phyloP scores from a whole-genome alignment of 2,797 vertebrate genomes.

The Hipposideros larvatus region DNA sequence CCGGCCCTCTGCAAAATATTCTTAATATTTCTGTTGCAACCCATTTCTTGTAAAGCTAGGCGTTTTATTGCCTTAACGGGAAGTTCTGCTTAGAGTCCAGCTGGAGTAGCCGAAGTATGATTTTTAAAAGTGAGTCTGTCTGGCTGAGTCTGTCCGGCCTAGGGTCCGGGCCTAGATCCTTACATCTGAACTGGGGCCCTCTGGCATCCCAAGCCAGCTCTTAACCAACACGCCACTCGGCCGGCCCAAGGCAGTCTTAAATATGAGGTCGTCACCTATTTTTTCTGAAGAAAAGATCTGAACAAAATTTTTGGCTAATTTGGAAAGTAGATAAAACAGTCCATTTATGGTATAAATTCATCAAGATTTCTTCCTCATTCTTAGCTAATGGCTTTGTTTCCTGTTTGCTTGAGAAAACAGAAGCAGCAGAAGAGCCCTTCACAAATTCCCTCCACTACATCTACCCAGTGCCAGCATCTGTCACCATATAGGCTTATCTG shows the following conservation, averaged over 20 bases:
- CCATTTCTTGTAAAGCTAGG: too few relatives aligned
- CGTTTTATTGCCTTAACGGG: too few relatives aligned
- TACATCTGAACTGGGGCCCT: too few relatives aligned
- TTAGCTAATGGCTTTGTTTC: not conserved
- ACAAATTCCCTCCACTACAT: not conserved
- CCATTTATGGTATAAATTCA: not conserved
- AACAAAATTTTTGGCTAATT: not conserved
- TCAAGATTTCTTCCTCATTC: not conserved
- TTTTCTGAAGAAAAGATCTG: slow-evolving; percentile 8
- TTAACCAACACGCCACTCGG: too few relatives aligned
- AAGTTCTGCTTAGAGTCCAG: too few relatives aligned
- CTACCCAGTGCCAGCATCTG: not conserved
- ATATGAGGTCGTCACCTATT: not conserved
- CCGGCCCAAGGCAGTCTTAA: not conserved
- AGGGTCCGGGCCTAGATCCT: too few relatives aligned
- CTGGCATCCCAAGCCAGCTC: too few relatives aligned
- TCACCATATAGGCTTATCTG: not conserved
- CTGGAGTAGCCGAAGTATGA: too few relatives aligned
- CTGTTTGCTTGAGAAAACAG: not conserved
- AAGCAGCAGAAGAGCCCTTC: not conserved
- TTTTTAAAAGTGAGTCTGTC: too few relatives aligned
- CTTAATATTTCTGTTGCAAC: too few relatives aligned
- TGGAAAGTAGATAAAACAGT: not conserved
- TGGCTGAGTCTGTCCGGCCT: too few relatives aligned
- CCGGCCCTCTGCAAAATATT: too few relatives aligned